phyloP scores from a whole-genome alignment of 2,797 vertebrate species.

The Micromesistius poutassou region DNA sequence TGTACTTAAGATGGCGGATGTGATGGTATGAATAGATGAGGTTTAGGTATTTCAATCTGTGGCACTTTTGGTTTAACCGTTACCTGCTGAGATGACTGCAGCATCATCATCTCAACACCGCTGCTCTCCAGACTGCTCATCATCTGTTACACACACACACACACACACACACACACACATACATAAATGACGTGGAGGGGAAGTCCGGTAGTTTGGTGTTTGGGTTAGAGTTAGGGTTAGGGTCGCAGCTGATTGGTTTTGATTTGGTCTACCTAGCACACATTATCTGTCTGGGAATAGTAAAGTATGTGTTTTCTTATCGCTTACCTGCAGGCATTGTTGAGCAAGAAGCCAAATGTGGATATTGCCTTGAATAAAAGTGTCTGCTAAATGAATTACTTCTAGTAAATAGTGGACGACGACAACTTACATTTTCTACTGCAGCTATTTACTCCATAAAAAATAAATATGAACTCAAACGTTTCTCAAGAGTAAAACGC shows the following conservation, averaged over 20 bases:
- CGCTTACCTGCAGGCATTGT: too few relatives aligned
- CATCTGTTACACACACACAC: conserved; percentile 63
- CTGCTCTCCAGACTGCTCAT: conserved; percentile 72
- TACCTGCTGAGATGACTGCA: conserved; percentile 50
- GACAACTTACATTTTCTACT: too few relatives aligned
- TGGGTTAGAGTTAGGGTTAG: too few relatives aligned
- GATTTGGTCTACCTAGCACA: too few relatives aligned
- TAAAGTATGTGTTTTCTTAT: too few relatives aligned
- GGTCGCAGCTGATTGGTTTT: too few relatives aligned
- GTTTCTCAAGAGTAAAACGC: background rate
- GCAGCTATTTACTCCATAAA: too few relatives aligned
- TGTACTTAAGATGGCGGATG: background rate
- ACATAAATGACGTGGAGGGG: background rate
- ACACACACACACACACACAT: background rate
- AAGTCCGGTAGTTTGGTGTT: too few relatives aligned
- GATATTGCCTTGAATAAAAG: too few relatives aligned
- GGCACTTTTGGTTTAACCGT: background rate
- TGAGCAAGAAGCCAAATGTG: background rate
- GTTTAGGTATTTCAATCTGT: background rate
- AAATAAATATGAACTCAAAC: background rate
- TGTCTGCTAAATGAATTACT: too few relatives aligned
- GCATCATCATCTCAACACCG: conserved; percentile 49
- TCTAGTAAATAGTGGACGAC: too few relatives aligned
- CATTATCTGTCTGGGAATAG: too few relatives aligned
- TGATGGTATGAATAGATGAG: background rate